Evolutionary conservation across 2,113 vertebrate genomes (phyloP), one percentile per base, ranked within the genome.

Genomic region (Mionectes macconnelli): DNA sequence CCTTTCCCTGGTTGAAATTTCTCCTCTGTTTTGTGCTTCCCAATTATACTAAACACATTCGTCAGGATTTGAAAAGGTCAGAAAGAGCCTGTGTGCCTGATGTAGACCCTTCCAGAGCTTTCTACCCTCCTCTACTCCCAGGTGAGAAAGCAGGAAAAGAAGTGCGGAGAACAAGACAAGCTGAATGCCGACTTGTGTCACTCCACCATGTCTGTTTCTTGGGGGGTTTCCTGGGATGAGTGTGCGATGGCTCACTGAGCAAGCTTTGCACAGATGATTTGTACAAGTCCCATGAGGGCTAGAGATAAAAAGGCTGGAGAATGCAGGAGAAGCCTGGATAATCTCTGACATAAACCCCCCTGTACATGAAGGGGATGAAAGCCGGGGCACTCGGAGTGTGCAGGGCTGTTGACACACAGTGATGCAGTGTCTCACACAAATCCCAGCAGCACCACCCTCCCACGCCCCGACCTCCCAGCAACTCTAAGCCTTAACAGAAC

Each of bases 11-110:
- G 44, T 20, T 93, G 95, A 95, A 93, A 89, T 96, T 96, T 93
- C 78, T 97, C 55, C 3, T 93, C 90, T 63, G 75, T 93, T 96
- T 93, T 90, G 90, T 95, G 91, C 95, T 91, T 96, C 91, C 95
- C 93, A 96, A 97, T 96, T 95, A 94, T 80, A 95, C 95, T 91
- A 96, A 96, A 94, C 90, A 89, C 92, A 96, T 95, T 97, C 50
- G 49, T 95, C 95, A 94, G 86, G 89, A 92, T 79, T 94, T 96
- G 97, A 96, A 97, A 97, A 97, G 97, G 95, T 95, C 94, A 96
- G 56, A 83, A 93, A 53, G 63, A 95, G 62, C 90, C 91, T 25
- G 1, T 50, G 66, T 93, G 90, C 80, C 64, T 95, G 84, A 64
- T 77, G 73, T 79, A 87, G 96, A 66, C 96, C 92, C 73, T 94